Percentiles rank a stretch among this genome's conserved stretches.
Conservation (phyloP, 2,113 vertebrate species). For the Galemys pyrenaicus region DNA sequence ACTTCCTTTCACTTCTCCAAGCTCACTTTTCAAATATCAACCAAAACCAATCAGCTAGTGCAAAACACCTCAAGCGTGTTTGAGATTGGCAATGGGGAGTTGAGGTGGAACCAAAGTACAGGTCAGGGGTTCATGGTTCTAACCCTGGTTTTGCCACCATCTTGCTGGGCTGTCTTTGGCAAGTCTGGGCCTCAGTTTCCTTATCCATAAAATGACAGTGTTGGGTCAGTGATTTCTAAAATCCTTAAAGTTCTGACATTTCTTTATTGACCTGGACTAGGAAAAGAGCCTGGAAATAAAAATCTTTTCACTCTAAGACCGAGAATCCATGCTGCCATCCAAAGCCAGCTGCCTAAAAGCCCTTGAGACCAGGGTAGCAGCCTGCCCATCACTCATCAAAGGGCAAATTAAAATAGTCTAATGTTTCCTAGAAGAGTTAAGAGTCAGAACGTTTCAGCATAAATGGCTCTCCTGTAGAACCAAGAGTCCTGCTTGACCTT, state of each 20-base stretch:
- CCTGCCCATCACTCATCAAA: not conserved
- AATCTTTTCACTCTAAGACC: not conserved
- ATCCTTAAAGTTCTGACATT: not conserved
- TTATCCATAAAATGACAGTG: not conserved
- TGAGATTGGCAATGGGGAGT: not conserved
- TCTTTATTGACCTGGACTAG: not conserved
- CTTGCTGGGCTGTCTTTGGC: not conserved
- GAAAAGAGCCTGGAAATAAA: not conserved
- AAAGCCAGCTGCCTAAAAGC: not conserved
- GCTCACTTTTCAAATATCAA: not conserved
- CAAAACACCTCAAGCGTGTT: not conserved
- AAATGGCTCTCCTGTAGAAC: not conserved
- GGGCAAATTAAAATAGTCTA: not conserved
- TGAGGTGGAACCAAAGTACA: not conserved
- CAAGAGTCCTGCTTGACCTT: not conserved
- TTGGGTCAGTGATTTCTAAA: not conserved
- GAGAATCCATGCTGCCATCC: not conserved
- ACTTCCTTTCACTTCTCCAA: conserved; percentile 1
- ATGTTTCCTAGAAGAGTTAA: not conserved
- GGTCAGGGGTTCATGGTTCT: not conserved
- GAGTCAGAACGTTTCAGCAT: not conserved
- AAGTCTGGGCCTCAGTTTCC: not conserved
- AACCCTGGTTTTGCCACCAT: not conserved
- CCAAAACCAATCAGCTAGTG: not conserved
- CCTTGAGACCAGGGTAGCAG: not conserved